Conservation (phyloP, 2,888 invertebrate species). For the Chaetogeoica ovagalla region DNA sequence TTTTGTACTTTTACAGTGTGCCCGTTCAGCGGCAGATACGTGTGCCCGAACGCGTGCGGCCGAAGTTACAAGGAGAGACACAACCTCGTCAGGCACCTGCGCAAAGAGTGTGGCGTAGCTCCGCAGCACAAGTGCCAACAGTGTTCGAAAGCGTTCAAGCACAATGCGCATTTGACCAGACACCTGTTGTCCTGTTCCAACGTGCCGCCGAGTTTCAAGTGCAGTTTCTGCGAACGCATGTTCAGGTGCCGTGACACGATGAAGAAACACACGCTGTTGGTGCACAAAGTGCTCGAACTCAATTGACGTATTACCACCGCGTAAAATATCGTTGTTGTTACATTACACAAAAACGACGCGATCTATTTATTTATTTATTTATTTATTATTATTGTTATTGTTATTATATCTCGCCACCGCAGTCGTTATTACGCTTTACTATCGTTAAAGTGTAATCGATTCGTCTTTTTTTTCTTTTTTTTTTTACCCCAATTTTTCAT, state of each 20-base stretch:
- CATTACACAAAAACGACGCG: too few species aligned
- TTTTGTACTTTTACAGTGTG: slow-evolving; percentile 24
- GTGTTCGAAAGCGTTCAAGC: slow-evolving; percentile 55
- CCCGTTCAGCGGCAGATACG: slow-evolving; percentile 28
- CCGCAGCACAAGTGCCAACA: slow-evolving; percentile 55
- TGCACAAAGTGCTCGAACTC: slow-evolving; percentile 31
- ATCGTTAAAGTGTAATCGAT: background rate
- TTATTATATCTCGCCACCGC: background rate
- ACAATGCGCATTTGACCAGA: slow-evolving; percentile 53
- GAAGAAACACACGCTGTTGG: slow-evolving; percentile 41
- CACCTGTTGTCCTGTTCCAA: slow-evolving; percentile 33
- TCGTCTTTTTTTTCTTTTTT: too few species aligned
- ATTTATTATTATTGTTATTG: too few species aligned
- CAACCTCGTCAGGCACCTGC: slow-evolving; percentile 50
- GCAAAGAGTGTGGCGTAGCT: slow-evolving; percentile 55
- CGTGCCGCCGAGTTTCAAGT: slow-evolving; percentile 31
- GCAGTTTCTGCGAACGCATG: slow-evolving; percentile 27
- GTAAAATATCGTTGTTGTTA: too few species aligned
- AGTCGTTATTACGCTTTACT: too few species aligned
- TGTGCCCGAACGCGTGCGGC: slow-evolving; percentile 53
- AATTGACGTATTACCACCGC: background rate
- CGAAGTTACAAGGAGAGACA: slow-evolving; percentile 48
- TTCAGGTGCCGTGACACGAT: slow-evolving; percentile 46
- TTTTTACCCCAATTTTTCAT: too few species aligned
- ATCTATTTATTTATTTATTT: too few species aligned